Base-by-base conservation (phyloP, 2,888 invertebrate species). In the Strigamia maritima region DNA sequence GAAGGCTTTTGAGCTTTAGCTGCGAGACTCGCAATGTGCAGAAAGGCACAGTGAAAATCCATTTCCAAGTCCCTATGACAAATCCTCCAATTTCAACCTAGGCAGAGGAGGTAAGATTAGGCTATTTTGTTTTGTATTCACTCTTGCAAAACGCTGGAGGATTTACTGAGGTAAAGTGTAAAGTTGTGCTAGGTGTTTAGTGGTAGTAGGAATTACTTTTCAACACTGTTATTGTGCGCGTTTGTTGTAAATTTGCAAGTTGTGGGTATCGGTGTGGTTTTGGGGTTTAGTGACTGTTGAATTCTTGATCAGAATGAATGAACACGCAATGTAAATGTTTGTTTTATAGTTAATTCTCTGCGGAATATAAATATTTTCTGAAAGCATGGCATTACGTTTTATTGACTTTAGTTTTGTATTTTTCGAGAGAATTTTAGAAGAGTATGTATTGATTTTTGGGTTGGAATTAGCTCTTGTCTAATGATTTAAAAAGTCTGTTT, bases 1-100 rank as follows among this genome's bases (percentile, higher is more conserved):
- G 70, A 70, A 70, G 70, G 70, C 70, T 70, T 70, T 70, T 70
- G 70, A 70, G 70, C 70, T 70, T 70, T 70, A 70, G 70, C 70
- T 28, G 70, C 70, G 70, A 70, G 70, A 70, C 28, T 70, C 28
- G 70, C 70, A 70, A 26, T 70, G 70, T 70, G 70, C 26, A 70
- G 70, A 70, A 26, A 26, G 70, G 70, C 70, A 22, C 70, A 70
- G 26, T 28, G 70, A 70, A 70, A 70, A 70, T 70, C 70, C 70
- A 70, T 70, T 70, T 70, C 70, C 70, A 70, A 70, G 70, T 70
- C 70, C 70, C 70, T 70, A 70, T 70, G 70, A 70, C 70, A 70
- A 70, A 70, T 70, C 70, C 70, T 70, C 70, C 70, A 70, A 70
- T 70, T 70, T 70, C 70, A 70, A 70, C 70, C 14, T 70, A 70